Base-by-base conservation (phyloP, 2,113 vertebrate species). In the Columbina picui region DNA sequence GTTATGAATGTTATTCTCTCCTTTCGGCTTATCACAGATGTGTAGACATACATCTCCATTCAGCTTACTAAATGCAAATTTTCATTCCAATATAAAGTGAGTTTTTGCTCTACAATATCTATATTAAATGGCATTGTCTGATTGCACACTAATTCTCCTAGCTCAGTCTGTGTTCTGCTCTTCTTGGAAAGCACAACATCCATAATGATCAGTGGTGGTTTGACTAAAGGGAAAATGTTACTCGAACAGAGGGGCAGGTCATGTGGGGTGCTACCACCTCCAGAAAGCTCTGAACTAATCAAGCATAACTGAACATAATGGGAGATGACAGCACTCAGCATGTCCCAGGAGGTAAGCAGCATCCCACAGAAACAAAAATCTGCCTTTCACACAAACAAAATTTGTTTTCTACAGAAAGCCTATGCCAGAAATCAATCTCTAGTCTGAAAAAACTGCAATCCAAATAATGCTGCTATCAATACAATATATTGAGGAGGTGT, bases 281-380 rank as follows among this genome's bases (percentile, higher is more conserved):
- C 73, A 84, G 77, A 36, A 67, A 67, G 68, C 55, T 59, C 76
- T 86, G 73, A 92, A 50, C 59, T 70, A n/a, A 55, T 56, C 73
- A 92, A 78, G 47, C 9, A 32, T 41, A 0, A 0, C 15, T 52
- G 68, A 95, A 47, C 26, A 12, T 78, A 74, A 96, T 1, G 2
- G 27, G 17, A 92, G 7, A 14, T 74, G 95, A 96, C 94, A 93
- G 86, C 64, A 63, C 71, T 63, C 83, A 92, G 86, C 59, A n/a
- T 74, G 83, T 67, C 83, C 59, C 83, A 47, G 86, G 41, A 93
- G 71, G 63, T 12, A 86, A 77, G 30, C 77, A 90, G 68, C 69
- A 74, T 52, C 68, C 52, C 64, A 68, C 29, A 75, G 91, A 87
- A 93, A 84, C 30, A 84, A 27, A 70, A 71, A 11, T 41, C 69